Base-by-base conservation (phyloP, 1,140 invertebrate species). In the Bombus picipes region DNA sequence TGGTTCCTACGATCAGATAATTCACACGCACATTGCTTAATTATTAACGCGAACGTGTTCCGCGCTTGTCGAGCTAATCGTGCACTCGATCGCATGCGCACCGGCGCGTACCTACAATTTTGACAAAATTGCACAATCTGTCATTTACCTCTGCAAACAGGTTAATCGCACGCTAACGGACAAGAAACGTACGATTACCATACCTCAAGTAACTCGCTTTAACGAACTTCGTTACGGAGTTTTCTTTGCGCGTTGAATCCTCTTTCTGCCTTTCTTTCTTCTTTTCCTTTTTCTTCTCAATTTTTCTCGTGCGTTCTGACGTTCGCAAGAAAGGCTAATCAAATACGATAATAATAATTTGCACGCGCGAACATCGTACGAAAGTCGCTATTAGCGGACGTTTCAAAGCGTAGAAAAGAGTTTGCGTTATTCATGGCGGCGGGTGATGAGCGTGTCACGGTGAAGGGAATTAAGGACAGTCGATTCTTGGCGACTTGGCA, bases 1-100 rank as follows among this genome's bases (percentile, higher is more conserved):
- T 59, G 65, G 32, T 77, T 89, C 79, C 68, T 76, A 39, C 53
- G 75, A 89, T 89, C 88, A 89, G 88, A 89, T 89, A 89, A 83
- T 82, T 86, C 75, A 47, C 85, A 83, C 83, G 78, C 74, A 53
- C 28, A 32, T 43, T 76, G 65, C 73, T 82, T 89, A 81, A 85
- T 65, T 74, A 77, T 81, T 62, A 81, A 86, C 65, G 75, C 62
- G 43, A 75, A 53, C 79, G 62, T 43, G 53, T 81, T 79, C 70
- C 41, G 70, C 59, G 47, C 57, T 76, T 80, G 59, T 89, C 77
- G 65, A 62, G 85, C 88, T 88, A 88, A 89, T 89, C 83, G 74
- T 53, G 25, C 39, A 41, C 12, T 62, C 47, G 37, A 86, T 88
- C 87, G 77, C 59, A 53, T 9, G 71, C 32, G 59, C 68, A 62